Base-by-base conservation (phyloP, 1,140 invertebrate genomes). In the Tribolium madens region DNA sequence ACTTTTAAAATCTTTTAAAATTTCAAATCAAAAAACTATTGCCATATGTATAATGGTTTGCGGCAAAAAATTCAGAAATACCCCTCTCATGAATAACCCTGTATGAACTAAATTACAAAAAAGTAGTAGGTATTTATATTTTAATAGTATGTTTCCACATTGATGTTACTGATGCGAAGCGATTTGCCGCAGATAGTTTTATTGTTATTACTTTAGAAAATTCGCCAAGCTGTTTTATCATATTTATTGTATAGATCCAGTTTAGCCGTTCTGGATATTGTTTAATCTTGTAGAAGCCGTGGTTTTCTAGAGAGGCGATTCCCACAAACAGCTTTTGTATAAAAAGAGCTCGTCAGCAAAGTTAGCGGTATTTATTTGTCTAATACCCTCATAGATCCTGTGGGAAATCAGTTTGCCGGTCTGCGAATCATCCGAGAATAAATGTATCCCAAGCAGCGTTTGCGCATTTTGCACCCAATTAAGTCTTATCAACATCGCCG, bases 381-480 rank as follows among this genome's bases (percentile, higher is more conserved):
- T 81, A 81, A 81, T 81, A 79, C 79, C 79, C 77, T 80, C 80
- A 81, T 81, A 80, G 76, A 78, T 80, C 80, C 80, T 81, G 75
- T 80, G 80, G 80, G 80, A 81, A 81, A 81, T 81, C 80, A 81
- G 68, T 79, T 64, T 52, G 70, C 72, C 73, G 76, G 53, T 77
- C 36, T 69, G 69, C 64, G 78, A 76, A 79, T 79, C 74, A 79
- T 79, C 64, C 71, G 33, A 74, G 53, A 75, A 75, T 75, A 75
- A 75, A 75, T 75, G 73, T 68, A 69, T 75, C 71, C 50, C 13
- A 57, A 33, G 17, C 36, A 73, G 71, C 18, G 71, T 73, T 73
- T 73, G 71, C 71, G 71, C 71, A 53, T 73, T 53, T 53, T 52
- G 31, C 48, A 73, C 26, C 52, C 71, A 73, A 73, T 73, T 73